Evolutionary conservation across 2,113 vertebrate species (phyloP).

Genomic region (Paralichthys olivaceus): DNA sequence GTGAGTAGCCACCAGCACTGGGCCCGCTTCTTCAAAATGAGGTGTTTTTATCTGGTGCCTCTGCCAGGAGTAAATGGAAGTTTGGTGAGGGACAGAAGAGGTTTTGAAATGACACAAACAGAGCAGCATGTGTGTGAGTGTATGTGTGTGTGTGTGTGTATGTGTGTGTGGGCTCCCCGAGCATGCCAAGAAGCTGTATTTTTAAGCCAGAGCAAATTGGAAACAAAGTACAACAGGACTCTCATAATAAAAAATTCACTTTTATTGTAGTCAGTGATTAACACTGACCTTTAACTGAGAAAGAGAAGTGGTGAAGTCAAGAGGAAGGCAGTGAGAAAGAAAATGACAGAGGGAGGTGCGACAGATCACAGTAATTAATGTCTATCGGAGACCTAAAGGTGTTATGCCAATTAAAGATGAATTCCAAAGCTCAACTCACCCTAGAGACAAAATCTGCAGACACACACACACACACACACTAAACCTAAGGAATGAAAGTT

Average conservation of each 20-base stretch:
- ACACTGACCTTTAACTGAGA: constrained; percentile 75
- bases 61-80: constrained; percentile 50
- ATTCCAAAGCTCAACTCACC: constrained; percentile 62
- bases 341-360: constrained; percentile 5
- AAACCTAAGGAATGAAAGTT: neutral
- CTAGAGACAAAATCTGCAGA: constrained; percentile 32
- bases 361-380: constrained; percentile 75
- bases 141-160: constrained; percentile 11
- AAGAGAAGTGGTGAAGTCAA: constrained; percentile 59
- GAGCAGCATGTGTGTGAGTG: neutral
- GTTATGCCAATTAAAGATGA: constrained; percentile 74
- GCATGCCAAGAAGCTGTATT: constrained; percentile 35
- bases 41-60: constrained; percentile 61
- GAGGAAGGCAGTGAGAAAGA: constrained; percentile 24
- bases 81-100: constrained; percentile 16
- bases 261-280: constrained; percentile 74
- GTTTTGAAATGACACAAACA: constrained; percentile 16
- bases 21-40: constrained; percentile 41
- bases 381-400: constrained; percentile 71
- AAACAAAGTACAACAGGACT: constrained; percentile 61
- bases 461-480: constrained; percentile 13
- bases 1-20: constrained; percentile 48
- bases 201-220: constrained; percentile 51
- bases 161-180: constrained; percentile 4
- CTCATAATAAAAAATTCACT: constrained; percentile 70